Conservation (phyloP, 2,888 invertebrate genomes). For the Tachina fera region DNA sequence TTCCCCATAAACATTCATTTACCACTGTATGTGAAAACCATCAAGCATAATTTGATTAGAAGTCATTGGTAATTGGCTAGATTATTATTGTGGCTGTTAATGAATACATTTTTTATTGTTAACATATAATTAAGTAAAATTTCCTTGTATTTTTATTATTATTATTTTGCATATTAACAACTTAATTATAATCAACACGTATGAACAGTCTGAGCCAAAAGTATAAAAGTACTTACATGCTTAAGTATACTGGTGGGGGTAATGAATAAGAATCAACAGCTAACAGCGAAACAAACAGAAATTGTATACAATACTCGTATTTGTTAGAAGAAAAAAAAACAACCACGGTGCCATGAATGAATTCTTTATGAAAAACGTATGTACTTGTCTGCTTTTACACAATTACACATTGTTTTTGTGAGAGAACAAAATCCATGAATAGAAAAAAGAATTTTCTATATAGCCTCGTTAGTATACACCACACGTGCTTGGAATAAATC, state of each 20-base stretch:
- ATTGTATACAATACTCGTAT: background rate
- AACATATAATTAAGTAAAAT: slow-evolving; percentile 47
- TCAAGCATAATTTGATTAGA: slow-evolving; percentile 38
- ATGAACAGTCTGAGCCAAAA: slow-evolving; percentile 16
- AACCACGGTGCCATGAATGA: slow-evolving; percentile 40
- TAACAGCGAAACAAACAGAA: slow-evolving; percentile 35
- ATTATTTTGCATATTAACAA: slow-evolving; percentile 54
- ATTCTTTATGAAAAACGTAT: slow-evolving; percentile 65
- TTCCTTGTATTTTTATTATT: slow-evolving; percentile 35
- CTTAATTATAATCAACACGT: slow-evolving; percentile 61
- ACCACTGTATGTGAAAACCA: background rate
- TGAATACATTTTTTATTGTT: slow-evolving; percentile 37
- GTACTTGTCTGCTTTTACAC: slow-evolving; percentile 59
- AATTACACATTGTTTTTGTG: slow-evolving; percentile 59
- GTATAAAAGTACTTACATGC: slow-evolving; percentile 7
- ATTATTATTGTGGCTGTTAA: slow-evolving; percentile 47
- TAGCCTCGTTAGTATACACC: background rate
- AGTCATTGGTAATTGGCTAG: slow-evolving; percentile 47
- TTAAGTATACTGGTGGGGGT: slow-evolving; percentile 56
- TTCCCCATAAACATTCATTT: no score
- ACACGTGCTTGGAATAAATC: background rate
- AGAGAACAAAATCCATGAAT: slow-evolving; percentile 23
- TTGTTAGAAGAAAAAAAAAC: background rate
- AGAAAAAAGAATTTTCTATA: slow-evolving; percentile 2
- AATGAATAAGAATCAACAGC: slow-evolving; percentile 68